phyloP scores from a whole-genome alignment of 2,888 invertebrate species.

The Dryobotodes eremita region DNA sequence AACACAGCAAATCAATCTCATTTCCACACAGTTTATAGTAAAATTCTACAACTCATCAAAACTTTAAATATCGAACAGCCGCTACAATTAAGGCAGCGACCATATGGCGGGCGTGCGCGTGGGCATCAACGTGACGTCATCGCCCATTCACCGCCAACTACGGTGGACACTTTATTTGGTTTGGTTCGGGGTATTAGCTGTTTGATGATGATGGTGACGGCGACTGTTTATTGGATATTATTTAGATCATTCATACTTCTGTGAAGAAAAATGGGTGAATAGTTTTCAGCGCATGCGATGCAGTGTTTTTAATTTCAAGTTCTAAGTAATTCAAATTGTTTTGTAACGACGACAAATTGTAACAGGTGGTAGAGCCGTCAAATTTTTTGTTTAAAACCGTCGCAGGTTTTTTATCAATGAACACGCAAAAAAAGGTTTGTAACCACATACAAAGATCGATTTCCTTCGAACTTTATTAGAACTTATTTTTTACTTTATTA shows the following conservation, averaged over 20 bases:
- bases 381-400: conserved; percentile 12
- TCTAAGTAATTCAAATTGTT: not conserved
- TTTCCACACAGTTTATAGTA: conserved; percentile 6
- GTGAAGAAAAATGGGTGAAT: not conserved
- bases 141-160: conserved; percentile 78
- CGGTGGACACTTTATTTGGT: conserved; percentile 69
- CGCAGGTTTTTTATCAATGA: conserved; percentile 19
- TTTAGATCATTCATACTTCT: conserved; percentile 18
- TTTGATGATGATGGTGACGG: conserved; percentile 15
- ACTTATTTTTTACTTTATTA: too few relatives aligned
- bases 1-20: not conserved
- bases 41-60: conserved; percentile 18
- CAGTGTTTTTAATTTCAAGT: not conserved
- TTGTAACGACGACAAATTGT: not conserved
- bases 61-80: conserved; percentile 35
- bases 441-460: not conserved
- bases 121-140: conserved; percentile 79
- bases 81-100: conserved; percentile 61
- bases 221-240: conserved; percentile 11
- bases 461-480: too few relatives aligned
- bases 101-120: conserved; percentile 79
- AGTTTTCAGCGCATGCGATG: not conserved
- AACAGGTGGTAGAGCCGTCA: conserved; percentile 29
- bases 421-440: not conserved
- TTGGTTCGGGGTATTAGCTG: conserved; percentile 45